Evolutionary conservation across 1,140 invertebrate species (phyloP), one percentile per base, ranked within the genome.

Genomic region (Drosophila simulans): DNA sequence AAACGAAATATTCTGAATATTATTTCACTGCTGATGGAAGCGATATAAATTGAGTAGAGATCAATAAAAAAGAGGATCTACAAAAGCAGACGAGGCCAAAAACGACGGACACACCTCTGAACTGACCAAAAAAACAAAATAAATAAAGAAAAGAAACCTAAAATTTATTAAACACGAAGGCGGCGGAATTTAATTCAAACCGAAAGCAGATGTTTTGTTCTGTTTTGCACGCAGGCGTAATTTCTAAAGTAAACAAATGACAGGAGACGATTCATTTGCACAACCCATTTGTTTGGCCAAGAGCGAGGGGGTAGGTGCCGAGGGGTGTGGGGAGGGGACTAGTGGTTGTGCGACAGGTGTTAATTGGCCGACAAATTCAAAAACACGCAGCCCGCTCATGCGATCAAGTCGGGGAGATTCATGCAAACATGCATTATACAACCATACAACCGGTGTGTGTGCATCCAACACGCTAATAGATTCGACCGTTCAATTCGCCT

Each of bases 321-420:
- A 56, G 20, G 39, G 51, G n/a, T 12, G n/a, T 12, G n/a, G 63
- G 31, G 57, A 17, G 51, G 22, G 55, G 11, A 37, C 7, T 8
- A 31, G 31, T 31, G 7, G 8, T 8, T 31, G 34, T 34, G 69
- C 55, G 51, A 88, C 62, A 88, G 72, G 83, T 88, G 83, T 80
- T 88, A 88, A 88, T 89, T 88, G 76, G 27, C 76, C 49, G 68
- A 66, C 80, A 89, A 84, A 86, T 86, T 86, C 55, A 80, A 80
- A 79, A 89, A 79, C 82, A 86, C 82, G 82, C 80, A 81, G 49
- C 43, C 60, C 73, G 74, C 82, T 88, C 83, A 85, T 85, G 83
- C 68, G 46, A 27, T 40, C n/a, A 12, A 51, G 48, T 51, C 48
- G 25, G 25, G 25, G 25, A 49, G 25, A 17, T 27, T 17, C 48